Evolutionary conservation across 2,113 vertebrate genomes (phyloP).

Genomic region (Pachypanchax playfairii): DNA sequence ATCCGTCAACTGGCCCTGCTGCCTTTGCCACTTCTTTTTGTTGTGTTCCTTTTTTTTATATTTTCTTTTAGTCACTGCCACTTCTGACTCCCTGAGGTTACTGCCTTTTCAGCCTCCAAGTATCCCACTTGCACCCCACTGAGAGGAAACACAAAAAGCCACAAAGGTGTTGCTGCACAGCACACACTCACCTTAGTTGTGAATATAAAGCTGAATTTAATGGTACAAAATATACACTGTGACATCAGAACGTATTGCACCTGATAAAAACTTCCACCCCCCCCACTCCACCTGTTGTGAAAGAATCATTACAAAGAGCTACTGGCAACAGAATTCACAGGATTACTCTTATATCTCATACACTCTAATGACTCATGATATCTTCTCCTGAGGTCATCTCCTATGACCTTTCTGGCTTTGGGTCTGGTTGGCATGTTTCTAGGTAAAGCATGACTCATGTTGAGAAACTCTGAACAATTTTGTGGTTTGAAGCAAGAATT

Average conservation of each 20-base stretch:
- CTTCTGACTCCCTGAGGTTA: slow-evolving; percentile 49
- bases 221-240: slow-evolving; percentile 11
- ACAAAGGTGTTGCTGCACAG: slow-evolving; percentile 5
- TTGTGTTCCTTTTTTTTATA: slow-evolving; percentile 33
- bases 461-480: too few species aligned
- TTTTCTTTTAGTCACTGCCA: slow-evolving; percentile 30
- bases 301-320: too few species aligned
- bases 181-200: slow-evolving; percentile 11
- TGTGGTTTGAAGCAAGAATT: too few species aligned
- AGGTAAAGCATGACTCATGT: too few species aligned
- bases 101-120: slow-evolving; percentile 37
- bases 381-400: too few species aligned
- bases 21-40: slow-evolving; percentile 20
- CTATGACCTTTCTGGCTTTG: too few species aligned
- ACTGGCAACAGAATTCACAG: too few species aligned
- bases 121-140: slow-evolving; percentile 25
- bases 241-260: neutral
- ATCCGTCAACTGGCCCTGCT: slow-evolving; percentile 32
- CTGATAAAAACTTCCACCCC: neutral
- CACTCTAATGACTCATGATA: too few species aligned
- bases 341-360: too few species aligned
- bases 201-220: slow-evolving; percentile 25
- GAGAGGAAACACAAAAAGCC: slow-evolving; percentile 32
- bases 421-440: too few species aligned
- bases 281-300: too few species aligned